phyloP scores from a whole-genome alignment of 1,140 invertebrate species.

The Leptonema lineaticorne region DNA sequence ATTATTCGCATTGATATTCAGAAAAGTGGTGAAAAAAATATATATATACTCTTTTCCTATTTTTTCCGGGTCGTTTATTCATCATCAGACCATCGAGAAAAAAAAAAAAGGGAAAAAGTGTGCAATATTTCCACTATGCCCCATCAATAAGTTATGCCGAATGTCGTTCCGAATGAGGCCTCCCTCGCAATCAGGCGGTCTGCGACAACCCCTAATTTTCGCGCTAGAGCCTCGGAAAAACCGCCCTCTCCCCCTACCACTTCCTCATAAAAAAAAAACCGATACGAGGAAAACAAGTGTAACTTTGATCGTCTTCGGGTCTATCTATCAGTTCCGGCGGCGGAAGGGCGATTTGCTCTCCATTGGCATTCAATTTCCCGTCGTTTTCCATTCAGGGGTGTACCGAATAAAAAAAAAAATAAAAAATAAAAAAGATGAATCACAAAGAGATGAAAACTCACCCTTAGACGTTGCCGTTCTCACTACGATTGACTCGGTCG shows the following conservation, averaged over 20 bases:
- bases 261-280: no score
- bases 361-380: conserved; percentile 41
- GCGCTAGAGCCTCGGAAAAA: not conserved
- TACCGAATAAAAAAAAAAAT: not conserved
- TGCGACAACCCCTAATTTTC: not conserved
- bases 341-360: conserved; percentile 42
- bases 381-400: not conserved
- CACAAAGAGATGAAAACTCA: conserved; percentile 6
- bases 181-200: not conserved
- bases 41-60: no score
- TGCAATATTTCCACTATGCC: conserved; percentile 17
- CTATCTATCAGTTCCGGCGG: no score
- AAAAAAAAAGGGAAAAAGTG: not conserved
- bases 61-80: no score
- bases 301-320: conserved; percentile 43
- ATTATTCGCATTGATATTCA: no score
- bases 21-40: no score
- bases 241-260: conserved; percentile 32
- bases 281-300: conserved; percentile 37
- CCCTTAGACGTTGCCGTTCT: no score
- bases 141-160: conserved; percentile 35
- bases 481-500: conserved; percentile 36
- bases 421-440: no score
- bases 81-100: not conserved
- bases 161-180: conserved; percentile 4